Percentiles rank a stretch among this genome's conserved stretches.
These are phyloP conservation scores for Camelus bactrianus DNA, from an alignment of 2,113 vertebrate species.

Conservation along the genomic window DNA sequence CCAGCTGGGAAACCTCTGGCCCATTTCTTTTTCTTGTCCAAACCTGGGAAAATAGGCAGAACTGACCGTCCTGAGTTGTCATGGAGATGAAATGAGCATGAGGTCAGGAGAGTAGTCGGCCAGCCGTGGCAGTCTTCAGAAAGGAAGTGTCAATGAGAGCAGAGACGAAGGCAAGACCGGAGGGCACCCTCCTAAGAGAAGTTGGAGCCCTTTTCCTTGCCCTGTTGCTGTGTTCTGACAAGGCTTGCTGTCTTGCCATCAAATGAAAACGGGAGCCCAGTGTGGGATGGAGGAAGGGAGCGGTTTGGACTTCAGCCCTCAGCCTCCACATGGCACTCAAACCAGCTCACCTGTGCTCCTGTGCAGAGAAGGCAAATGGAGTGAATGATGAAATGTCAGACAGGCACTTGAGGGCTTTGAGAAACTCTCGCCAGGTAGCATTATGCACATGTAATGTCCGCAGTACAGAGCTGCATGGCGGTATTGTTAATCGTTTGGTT, in stretches of 20 bases:
- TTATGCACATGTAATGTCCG: background rate
- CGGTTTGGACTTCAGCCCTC: slow-evolving; percentile 39
- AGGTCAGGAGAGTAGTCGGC: background rate
- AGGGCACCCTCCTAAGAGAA: background rate
- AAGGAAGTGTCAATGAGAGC: background rate
- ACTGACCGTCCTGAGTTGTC: background rate
- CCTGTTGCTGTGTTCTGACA: background rate
- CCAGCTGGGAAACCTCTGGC: background rate
- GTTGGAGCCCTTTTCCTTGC: background rate
- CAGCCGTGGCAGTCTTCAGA: background rate
- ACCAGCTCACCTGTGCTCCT: background rate
- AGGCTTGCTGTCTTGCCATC: background rate
- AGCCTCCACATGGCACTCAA: background rate
- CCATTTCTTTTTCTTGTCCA: background rate
- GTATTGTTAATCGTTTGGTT: background rate
- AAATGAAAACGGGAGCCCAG: background rate
- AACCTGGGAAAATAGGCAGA: background rate
- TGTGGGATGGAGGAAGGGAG: background rate
- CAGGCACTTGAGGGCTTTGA: slow-evolving; percentile 20
- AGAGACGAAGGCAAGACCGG: background rate
- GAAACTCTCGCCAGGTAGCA: background rate
- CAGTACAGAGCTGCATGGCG: background rate
- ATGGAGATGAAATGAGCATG: background rate
- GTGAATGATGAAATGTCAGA: slow-evolving; percentile 31
- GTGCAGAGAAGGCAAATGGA: background rate